Base-by-base conservation (phyloP, 1,140 invertebrate genomes). In the Kradibia gibbosae region DNA sequence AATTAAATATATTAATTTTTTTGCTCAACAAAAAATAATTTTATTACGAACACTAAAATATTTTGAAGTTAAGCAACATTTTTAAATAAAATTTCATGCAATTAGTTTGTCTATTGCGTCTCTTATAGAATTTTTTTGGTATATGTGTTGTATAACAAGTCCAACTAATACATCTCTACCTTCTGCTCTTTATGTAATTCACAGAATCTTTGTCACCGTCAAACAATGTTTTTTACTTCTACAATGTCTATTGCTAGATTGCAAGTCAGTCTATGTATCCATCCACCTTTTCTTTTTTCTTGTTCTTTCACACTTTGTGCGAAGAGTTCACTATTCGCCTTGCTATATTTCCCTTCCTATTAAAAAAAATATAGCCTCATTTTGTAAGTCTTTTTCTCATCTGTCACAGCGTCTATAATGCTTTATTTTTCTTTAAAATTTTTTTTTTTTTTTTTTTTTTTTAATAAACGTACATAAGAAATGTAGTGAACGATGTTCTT, bases 201-300 rank as follows among this genome's bases (percentile, higher is more conserved):
- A 36, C 36, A 1, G 39, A 80, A 70, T 72, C 78, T 80, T 80
- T 80, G 78, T 80, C 78, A 80, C 78, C 73, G 73, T 60, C 78
- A 80, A 80, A 72, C 70, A 80, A 80, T 73, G 70, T 80, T 70
- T 73, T 80, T 80, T 80, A 60, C 78, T 48, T 39, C 0, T 20
- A 67, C 77, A 31, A 70, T 31, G 53, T 80, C 78, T 80, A 70
- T 79, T 50, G 1, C 48, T 45, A 62, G 3, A 42, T 53, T 13
- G 31, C 50, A 50, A 80, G 34, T 36, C 50, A 42, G 31, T 70
- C 45, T 55, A 71, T 78, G 39, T 71, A 67, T 42, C 60, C 42
- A 42, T 22, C 75, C 55, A 48, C 34, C 36, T 70, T 50, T 31
- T 36, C 15, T 17, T 28, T 34, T 76, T 74, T 17, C 36, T 76